Evolutionary conservation across 2,888 invertebrate genomes (phyloP).

Genomic region (Chloromyia formosa): DNA sequence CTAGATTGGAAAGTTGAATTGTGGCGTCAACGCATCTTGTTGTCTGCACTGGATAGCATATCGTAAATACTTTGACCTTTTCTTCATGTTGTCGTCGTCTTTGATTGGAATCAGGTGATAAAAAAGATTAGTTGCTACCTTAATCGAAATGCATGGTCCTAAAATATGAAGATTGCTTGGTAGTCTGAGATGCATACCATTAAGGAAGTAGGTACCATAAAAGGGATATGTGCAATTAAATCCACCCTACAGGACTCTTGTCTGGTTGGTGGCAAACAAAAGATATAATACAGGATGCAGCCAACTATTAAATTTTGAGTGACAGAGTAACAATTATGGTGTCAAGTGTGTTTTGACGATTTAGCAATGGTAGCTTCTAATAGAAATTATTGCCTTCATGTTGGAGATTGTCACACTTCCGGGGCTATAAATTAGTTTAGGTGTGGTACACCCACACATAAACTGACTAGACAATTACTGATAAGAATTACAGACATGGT

Average conservation of each 20-base stretch:
- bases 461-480: too few relatives aligned
- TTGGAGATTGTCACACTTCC: too few relatives aligned
- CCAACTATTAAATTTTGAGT: constrained; percentile 8
- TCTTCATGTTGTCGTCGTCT: neutral
- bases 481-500: too few relatives aligned
- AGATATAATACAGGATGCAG: neutral
- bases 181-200: too few relatives aligned
- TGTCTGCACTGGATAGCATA: neutral
- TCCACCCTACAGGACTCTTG: neutral
- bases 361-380: too few relatives aligned
- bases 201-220: neutral
- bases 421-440: too few relatives aligned
- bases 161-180: too few relatives aligned
- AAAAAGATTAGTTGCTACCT: neutral
- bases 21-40: neutral
- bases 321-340: constrained; percentile 3
- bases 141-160: too few relatives aligned
- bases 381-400: too few relatives aligned
- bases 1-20: neutral
- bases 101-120: neutral
- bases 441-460: too few relatives aligned
- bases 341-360: too few relatives aligned
- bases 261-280: neutral
- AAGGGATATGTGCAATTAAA: constrained; percentile 18
- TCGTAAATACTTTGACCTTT: constrained; percentile 25